Base-by-base conservation (phyloP, 1,140 invertebrate genomes). In the Eriosoma lanigerum region DNA sequence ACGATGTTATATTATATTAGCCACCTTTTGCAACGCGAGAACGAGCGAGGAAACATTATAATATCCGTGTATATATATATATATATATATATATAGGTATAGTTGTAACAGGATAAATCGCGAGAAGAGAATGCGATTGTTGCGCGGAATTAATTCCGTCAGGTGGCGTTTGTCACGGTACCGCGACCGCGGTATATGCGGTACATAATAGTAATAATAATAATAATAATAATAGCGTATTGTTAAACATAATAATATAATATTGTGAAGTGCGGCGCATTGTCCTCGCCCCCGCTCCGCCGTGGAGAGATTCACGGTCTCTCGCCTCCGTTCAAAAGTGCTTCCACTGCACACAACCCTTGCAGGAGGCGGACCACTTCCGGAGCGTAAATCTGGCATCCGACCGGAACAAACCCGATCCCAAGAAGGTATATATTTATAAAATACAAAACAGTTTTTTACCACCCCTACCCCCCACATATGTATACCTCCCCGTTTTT, bases 361-460 rank as follows among this genome's bases (percentile, higher is more conserved):
- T 26, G 5, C 13, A n/a, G 12, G n/a, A 19, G n/a, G 32, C 8
- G 52, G n/a, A n/a, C 8, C 38, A 60, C 54, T 58, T 76, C 73
- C 54, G 52, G 73, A 1, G 32, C 21, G 44, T 2, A 19, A 60
- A 76, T 60, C 73, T 21, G 32, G 44, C 56, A 78, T 62, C 73
- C 54, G 54, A 60, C 73, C 73, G 73, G 73, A 76, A 76, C 73
- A 44, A 58, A 76, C 32, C 32, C 13, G n/a, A 15, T 48, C 10
- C 46, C 32, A 8, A 38, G 32, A 21, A 15, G 10, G 19, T 56
- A 54, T n/a, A 54, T 60, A 60, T 15, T 60, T n/a, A n/a, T n/a
- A n/a, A n/a, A n/a, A n/a, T n/a, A n/a, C n/a, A n/a, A n/a, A n/a
- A n/a, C n/a, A 38, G 32, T 38, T 38, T 38, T 38, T 38, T 8